Base-by-base conservation (phyloP, 2,888 invertebrate genomes). In the Ochlodes sylvanus region DNA sequence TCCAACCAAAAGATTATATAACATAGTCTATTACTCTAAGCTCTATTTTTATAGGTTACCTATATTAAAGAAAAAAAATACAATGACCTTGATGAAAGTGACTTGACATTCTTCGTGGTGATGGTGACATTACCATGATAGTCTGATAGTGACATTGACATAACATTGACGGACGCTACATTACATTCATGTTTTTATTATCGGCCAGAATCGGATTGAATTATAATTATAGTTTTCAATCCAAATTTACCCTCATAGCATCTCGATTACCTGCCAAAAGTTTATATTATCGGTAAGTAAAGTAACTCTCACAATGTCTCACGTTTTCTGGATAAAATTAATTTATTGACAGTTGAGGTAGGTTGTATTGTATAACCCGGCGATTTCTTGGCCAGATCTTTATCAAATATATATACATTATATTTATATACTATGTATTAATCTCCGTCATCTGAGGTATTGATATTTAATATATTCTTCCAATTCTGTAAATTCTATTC, bases 221-320 rank as follows among this genome's bases (percentile, higher is more conserved):
- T 61, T 61, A 12, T 52, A 50, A 50, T 61, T 61, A 12, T 52
- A 27, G 14, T 34, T 61, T 32, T 61, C 61, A 61, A 50, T 61
- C 47, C 21, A 52, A 52, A 52, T 52, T 52, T 52, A 2, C 21
- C 14, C 7, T 14, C 52, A 21, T 27, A 14, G 14, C 12, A 27
- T 52, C 52, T 14, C 52, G 4, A 21, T 52, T 14, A 4, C 14
- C 2, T 19, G 2, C 10, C n/a, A 19, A 52, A 52, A 12, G 14
- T 21, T 52, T 52, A 21, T 14, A 52, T 14, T 52, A 14, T 52
- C 52, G 52, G 52, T 57, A 41, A 38, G 57, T 57, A 19, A 7
- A 27, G 27, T 27, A 27, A 27, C 27, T 27, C 27, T 27, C 27
- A 27, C 5, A 5, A 14, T 9, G 5, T 50, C 47, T 50, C 50